These are phyloP conservation scores for Brachystomella parvula DNA, from an alignment of 1,140 invertebrate species.

Conservation along the genomic window DNA sequence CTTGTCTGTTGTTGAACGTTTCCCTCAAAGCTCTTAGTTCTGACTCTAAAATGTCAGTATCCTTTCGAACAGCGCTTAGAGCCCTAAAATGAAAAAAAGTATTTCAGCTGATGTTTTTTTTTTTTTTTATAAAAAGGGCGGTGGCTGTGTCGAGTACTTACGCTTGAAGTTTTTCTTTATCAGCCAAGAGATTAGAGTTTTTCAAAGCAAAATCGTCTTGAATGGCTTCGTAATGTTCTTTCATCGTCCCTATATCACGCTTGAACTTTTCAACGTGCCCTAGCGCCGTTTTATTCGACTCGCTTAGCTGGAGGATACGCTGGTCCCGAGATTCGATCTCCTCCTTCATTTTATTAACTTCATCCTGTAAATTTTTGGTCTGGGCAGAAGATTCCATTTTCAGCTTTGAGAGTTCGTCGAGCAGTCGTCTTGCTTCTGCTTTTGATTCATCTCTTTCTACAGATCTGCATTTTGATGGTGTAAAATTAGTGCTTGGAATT, in stretches of 20 bases:
- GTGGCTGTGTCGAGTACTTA: conserved; percentile 44
- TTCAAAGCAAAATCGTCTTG: conserved; percentile 41
- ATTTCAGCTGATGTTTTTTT: background rate
- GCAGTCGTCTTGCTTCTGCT: conserved; percentile 49
- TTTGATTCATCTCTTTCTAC: conserved; percentile 48
- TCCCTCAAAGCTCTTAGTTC: conserved; percentile 61
- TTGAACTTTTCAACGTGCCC: conserved; percentile 49
- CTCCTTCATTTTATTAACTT: conserved; percentile 42
- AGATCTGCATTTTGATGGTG: background rate
- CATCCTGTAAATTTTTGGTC: conserved; percentile 29
- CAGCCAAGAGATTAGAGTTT: conserved; percentile 47
- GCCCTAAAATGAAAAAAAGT: conserved; percentile 26
- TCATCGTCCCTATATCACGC: conserved; percentile 50
- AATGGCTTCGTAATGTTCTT: conserved; percentile 52
- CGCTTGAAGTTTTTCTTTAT: conserved; percentile 51
- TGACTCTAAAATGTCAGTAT: conserved; percentile 52
- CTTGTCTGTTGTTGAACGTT: conserved; percentile 57
- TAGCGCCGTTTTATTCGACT: conserved; percentile 35
- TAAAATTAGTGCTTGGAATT: too few species aligned
- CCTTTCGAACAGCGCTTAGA: conserved; percentile 44
- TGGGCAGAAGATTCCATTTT: conserved; percentile 37
- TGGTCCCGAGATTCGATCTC: conserved; percentile 44
- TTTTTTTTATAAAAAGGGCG: background rate
- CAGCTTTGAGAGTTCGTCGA: conserved; percentile 31
- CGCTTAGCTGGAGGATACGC: conserved; percentile 21